These are phyloP conservation scores for Liopterus haemorrhoidalis DNA, from an alignment of 2,888 invertebrate species.

Conservation along the genomic window DNA sequence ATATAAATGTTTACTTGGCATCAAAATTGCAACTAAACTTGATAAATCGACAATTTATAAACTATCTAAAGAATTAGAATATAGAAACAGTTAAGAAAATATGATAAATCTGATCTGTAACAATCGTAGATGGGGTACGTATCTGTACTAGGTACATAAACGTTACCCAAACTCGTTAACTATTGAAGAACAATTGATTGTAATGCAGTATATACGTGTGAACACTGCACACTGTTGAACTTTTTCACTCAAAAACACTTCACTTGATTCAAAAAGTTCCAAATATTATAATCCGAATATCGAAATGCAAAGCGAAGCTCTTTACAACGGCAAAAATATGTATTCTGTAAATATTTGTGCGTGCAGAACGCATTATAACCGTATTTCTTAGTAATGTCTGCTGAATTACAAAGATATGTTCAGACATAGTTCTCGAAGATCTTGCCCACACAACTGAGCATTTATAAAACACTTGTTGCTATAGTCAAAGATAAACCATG, in stretches of 20 bases:
- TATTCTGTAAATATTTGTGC: constrained; percentile 22
- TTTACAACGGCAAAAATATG: constrained; percentile 21
- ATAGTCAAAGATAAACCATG: background rate
- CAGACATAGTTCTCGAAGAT: constrained; percentile 18
- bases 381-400: constrained; percentile 16
- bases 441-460: background rate
- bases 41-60: constrained; percentile 1
- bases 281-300: constrained; percentile 11
- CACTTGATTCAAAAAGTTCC: constrained; percentile 20
- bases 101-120: background rate
- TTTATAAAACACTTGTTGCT: background rate
- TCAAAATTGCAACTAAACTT: background rate
- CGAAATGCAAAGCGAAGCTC: constrained; percentile 22
- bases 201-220: constrained; percentile 11
- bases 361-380: constrained; percentile 3
- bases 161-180: background rate
- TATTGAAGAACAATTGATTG: constrained; percentile 2
- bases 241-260: constrained; percentile 17
- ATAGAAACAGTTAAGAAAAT: background rate
- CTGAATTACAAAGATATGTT: constrained; percentile 19
- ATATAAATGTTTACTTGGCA: constrained; percentile 5
- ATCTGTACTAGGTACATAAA: background rate
- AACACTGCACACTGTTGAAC: constrained; percentile 11
- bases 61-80: constrained; percentile 8
- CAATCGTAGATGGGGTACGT: background rate